Conservation (phyloP, 1,140 invertebrate species). For the Samia ricini region DNA sequence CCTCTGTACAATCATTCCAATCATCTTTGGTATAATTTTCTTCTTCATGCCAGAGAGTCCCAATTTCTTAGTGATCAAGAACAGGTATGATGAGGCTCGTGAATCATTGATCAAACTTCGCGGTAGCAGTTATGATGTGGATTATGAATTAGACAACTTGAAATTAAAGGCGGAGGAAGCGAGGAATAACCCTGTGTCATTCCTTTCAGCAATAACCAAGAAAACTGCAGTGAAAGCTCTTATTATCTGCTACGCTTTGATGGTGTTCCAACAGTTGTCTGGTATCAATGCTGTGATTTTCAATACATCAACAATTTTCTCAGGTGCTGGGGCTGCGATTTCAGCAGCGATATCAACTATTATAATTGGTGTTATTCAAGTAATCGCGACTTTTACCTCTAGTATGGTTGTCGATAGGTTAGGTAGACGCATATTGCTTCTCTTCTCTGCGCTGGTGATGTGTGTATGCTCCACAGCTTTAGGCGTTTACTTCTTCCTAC, state of each 20-base stretch:
- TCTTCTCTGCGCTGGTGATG: conserved; percentile 82
- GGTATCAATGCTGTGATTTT: conserved; percentile 93
- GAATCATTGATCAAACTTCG: conserved; percentile 82
- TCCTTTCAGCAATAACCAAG: conserved; percentile 78
- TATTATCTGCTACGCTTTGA: conserved; percentile 85
- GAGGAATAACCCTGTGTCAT: conserved; percentile 73
- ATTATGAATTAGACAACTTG: conserved; percentile 79
- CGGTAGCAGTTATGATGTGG: conserved; percentile 82
- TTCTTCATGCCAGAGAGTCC: conserved; percentile 90
- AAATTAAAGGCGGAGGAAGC: conserved; percentile 79
- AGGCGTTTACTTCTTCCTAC: conserved; percentile 83
- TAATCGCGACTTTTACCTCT: conserved; percentile 84
- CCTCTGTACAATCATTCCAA: conserved; percentile 82
- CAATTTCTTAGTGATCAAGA: conserved; percentile 79
- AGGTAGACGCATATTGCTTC: conserved; percentile 84
- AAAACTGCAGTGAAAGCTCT: conserved; percentile 83
- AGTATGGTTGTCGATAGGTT: conserved; percentile 87
- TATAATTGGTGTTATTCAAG: conserved; percentile 88
- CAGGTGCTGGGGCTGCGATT: conserved; percentile 79
- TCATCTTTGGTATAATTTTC: conserved; percentile 83
- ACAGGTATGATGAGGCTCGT: conserved; percentile 80
- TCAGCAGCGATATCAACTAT: conserved; percentile 80
- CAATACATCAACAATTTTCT: conserved; percentile 87
- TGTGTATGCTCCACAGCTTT: conserved; percentile 79
- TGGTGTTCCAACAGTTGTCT: conserved; percentile 92